Conservation (phyloP, 2,888 invertebrate genomes). For the Cosmia pyralina region DNA sequence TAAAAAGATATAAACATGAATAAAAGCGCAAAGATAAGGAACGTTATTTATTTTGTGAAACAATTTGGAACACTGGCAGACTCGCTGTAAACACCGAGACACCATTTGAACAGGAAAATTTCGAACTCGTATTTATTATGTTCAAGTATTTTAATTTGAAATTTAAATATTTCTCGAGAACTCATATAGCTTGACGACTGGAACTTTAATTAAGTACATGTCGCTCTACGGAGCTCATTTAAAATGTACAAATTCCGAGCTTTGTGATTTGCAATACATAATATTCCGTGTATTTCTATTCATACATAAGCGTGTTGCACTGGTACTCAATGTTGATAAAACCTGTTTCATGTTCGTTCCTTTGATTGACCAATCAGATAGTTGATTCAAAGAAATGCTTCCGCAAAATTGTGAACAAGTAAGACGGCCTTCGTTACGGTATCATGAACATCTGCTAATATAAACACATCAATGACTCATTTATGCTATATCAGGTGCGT, state of each 20-base stretch:
- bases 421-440: conserved; percentile 57
- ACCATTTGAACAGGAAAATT: conserved; percentile 56
- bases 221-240: conserved; percentile 9
- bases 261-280: background rate
- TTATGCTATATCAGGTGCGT: conserved; percentile 66
- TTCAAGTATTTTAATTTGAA: conserved; percentile 58
- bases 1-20: conserved; percentile 71
- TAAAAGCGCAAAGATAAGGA: conserved; percentile 71
- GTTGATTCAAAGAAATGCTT: conserved; percentile 51
- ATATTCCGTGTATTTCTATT: background rate
- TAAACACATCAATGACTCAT: conserved; percentile 67
- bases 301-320: background rate
- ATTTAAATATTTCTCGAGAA: conserved; percentile 46
- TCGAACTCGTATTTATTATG: conserved; percentile 47
- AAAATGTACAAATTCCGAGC: background rate
- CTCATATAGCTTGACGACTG: conserved; percentile 26
- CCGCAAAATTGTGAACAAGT: conserved; percentile 35
- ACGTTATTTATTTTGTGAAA: conserved; percentile 75
- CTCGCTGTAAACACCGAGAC: conserved; percentile 45
- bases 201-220: conserved; percentile 39
- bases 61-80: conserved; percentile 67
- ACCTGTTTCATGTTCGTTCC: conserved; percentile 17
- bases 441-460: conserved; percentile 51
- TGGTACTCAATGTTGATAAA: conserved; percentile 4
- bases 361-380: conserved; percentile 25